Evolutionary conservation across 2,113 vertebrate genomes (phyloP), one percentile per base, ranked within the genome.

Genomic region (Apodemus speciosus): DNA sequence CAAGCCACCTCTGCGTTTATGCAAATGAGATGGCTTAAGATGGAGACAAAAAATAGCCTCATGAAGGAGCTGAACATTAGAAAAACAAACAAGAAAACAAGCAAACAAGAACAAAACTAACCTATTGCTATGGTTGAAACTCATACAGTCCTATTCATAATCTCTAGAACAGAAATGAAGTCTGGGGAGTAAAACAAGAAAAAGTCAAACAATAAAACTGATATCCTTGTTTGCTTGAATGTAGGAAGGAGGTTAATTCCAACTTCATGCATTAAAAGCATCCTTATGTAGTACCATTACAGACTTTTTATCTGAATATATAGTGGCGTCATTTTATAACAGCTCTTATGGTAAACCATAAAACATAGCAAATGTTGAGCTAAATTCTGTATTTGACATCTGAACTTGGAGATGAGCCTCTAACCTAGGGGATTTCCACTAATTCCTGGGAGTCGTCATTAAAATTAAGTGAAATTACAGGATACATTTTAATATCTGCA

Each of bases 191-290:
- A 62, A 77, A 58, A 60, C 15, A 27, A 72, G 21, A 69, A 79
- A 69, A 85, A 62, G 10, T 76, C 35, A 88, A 69, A 62, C 20
- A 88, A 60, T 62, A 43, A 3, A 89, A 62, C n/a, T 62, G 13
- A 56, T 56, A 16, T 56, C 16, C 53, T 56, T 56, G 14, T 56
- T 56, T 56, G 16, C 14, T 56, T 56, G 30, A 76, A 35, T 40
- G 14, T 40, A 11, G 2, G 18, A 27, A 18, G 4, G 1, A 9
- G 1, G 20, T 32, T 13, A 0, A 68, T 2, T 20, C 9, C 32
- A 60, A 30, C 9, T 23, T 38, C 2, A n/a, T 35, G 1, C 21
- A 6, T 62, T 8, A 76, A 35, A 76, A 21, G 0, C 6, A 49
- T 32, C 53, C n/a, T 25, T 9, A n/a, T 10, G 60, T 20, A 2